Percentiles rank a stretch among this genome's conserved stretches.
phyloP scores from a whole-genome alignment of 2,888 invertebrate genomes.

The Drosophila ustulata region DNA sequence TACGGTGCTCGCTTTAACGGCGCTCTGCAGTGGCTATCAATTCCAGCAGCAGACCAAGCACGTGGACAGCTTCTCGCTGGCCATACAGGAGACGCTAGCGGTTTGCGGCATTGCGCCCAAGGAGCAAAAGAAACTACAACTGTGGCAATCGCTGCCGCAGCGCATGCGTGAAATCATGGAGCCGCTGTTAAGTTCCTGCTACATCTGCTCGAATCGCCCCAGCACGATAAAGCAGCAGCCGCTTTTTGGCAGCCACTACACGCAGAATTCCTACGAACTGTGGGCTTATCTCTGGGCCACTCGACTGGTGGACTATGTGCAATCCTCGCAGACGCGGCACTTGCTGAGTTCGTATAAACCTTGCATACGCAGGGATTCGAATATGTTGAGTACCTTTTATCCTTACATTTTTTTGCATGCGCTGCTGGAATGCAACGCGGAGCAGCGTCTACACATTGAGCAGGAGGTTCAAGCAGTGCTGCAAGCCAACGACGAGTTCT shows the following conservation, averaged over 20 bases:
- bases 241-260: constrained; percentile 88
- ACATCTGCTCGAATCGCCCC: constrained; percentile 83
- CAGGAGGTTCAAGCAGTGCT: constrained; percentile 86
- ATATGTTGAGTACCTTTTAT: constrained; percentile 90
- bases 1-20: constrained; percentile 89
- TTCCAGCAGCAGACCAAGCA: constrained; percentile 91
- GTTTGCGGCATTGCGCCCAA: constrained; percentile 89
- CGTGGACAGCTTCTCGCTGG: constrained; percentile 92
- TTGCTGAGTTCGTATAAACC: constrained; percentile 90
- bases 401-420: constrained; percentile 90
- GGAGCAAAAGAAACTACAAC: constrained; percentile 86
- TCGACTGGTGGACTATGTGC: constrained; percentile 88
- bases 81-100: constrained; percentile 92
- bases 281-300: constrained; percentile 93
- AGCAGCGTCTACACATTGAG: constrained; percentile 85
- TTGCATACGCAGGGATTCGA: constrained; percentile 90
- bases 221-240: constrained; percentile 86
- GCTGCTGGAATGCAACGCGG: constrained; percentile 86
- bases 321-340: constrained; percentile 87
- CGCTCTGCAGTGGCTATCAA: constrained; percentile 91
- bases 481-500: constrained; percentile 48
- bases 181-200: constrained; percentile 91
- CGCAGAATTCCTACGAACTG: constrained; percentile 88
- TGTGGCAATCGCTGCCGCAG: constrained; percentile 90
- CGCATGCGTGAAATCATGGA: constrained; percentile 91